Percentiles rank a stretch among this genome's conserved stretches.
These are phyloP conservation scores for Ceratosolen solmsi DNA, from an alignment of 1,140 invertebrate species.

Conservation along the genomic window DNA sequence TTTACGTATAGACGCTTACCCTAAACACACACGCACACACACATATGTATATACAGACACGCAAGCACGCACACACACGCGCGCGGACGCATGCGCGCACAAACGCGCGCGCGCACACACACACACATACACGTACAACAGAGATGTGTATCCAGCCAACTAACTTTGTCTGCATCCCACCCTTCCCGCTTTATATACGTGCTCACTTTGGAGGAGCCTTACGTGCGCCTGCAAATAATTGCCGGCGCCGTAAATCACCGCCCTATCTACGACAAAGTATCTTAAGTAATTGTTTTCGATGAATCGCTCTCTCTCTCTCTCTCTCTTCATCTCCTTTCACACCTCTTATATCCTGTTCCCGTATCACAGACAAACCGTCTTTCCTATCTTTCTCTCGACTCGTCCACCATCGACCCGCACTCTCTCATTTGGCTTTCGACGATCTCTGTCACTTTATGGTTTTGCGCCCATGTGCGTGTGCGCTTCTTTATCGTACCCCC, in stretches of 20 bases:
- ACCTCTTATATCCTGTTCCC: neutral
- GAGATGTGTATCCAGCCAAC: no score
- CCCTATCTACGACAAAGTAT: conserved; percentile 49
- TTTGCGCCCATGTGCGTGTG: neutral
- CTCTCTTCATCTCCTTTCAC: neutral
- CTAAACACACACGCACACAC: no score
- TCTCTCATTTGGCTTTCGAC: neutral
- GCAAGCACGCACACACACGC: neutral
- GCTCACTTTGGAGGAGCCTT: conserved; percentile 22
- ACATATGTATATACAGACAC: neutral
- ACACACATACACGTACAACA: neutral
- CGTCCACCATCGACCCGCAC: no score
- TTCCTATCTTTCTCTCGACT: neutral
- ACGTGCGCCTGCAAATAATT: conserved; percentile 49
- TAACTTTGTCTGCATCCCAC: neutral
- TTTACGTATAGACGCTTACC: neutral
- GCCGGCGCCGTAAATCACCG: conserved; percentile 48
- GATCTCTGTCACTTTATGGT: conserved; percentile 11
- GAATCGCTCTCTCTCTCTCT: conserved; percentile 10
- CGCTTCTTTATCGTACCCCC: neutral
- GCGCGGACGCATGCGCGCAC: no score
- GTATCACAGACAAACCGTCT: neutral
- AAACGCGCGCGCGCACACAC: neutral
- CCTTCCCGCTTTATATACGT: neutral
- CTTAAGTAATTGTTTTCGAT: conserved; percentile 52